These are phyloP conservation scores for Lamellibrachia luymesi DNA, from an alignment of 1,140 invertebrate genomes.

Conservation along the genomic window DNA sequence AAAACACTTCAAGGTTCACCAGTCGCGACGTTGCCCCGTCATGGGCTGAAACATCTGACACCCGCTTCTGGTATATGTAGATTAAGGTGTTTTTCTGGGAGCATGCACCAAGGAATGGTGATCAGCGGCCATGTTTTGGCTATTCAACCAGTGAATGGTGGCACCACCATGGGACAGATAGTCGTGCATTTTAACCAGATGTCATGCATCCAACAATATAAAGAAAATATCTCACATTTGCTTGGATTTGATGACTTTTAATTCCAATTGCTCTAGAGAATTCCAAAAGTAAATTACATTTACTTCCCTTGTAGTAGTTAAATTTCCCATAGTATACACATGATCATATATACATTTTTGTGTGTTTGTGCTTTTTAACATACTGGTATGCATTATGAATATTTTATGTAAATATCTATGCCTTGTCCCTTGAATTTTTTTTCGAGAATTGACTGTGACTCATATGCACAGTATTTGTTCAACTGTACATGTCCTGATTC, in stretches of 20 bases:
- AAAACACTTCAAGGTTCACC: too few species aligned
- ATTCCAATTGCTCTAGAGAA: background rate
- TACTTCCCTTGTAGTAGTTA: background rate
- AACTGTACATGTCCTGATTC: background rate
- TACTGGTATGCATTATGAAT: background rate
- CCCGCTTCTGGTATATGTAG: too few species aligned
- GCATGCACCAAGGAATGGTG: too few species aligned
- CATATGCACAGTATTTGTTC: background rate
- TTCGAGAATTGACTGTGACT: background rate
- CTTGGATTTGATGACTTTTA: background rate
- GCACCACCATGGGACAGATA: too few species aligned
- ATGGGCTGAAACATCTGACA: too few species aligned
- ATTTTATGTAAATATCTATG: background rate
- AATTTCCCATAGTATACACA: background rate
- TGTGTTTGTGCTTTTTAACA: background rate
- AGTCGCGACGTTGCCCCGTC: too few species aligned
- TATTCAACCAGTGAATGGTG: too few species aligned
- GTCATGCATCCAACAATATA: background rate
- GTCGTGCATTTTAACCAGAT: background rate
- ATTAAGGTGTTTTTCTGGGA: too few species aligned
- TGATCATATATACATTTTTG: background rate
- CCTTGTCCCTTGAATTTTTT: background rate
- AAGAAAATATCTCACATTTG: background rate
- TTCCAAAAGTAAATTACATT: background rate
- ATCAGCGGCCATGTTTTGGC: too few species aligned